A percentile compares a stretch with the other conserved stretches of the same genome.
phyloP scores from a whole-genome alignment of 1,140 invertebrate genomes.

The Drosophila pectinifera region DNA sequence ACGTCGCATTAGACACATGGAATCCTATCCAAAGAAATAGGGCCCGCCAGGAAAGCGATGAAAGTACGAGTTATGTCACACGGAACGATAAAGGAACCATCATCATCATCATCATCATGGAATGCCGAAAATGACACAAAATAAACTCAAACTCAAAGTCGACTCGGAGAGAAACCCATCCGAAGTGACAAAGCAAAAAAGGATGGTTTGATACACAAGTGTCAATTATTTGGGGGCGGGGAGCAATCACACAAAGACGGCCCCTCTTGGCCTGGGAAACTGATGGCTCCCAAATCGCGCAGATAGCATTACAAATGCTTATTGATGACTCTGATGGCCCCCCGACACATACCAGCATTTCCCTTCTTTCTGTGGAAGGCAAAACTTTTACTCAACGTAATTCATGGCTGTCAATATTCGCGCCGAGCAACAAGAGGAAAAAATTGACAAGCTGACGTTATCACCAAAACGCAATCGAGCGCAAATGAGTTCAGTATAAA shows the following conservation, averaged over 20 bases:
- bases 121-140: constrained; percentile 14
- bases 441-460: constrained; percentile 51
- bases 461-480: constrained; percentile 44
- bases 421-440: constrained; percentile 5
- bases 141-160: constrained; percentile 26
- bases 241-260: constrained; percentile 9
- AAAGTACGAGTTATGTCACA: constrained; percentile 19
- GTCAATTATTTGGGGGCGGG: constrained; percentile 13
- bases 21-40: constrained; percentile 39
- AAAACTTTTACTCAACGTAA: constrained; percentile 15
- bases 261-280: constrained; percentile 13
- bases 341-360: constrained; percentile 10
- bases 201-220: constrained; percentile 24
- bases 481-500: constrained; percentile 48
- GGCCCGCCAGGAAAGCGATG: constrained; percentile 15
- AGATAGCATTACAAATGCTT: constrained; percentile 23
- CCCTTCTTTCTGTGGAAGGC: neutral
- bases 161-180: constrained; percentile 1
- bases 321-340: constrained; percentile 22
- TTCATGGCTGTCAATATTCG: constrained; percentile 28
- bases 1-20: constrained; percentile 12
- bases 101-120: constrained; percentile 10
- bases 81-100: constrained; percentile 16
- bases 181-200: constrained; percentile 23
- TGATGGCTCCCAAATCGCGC: constrained; percentile 14